Evolutionary conservation across 2,113 vertebrate species (phyloP), one percentile per base, ranked within the genome.

Genomic region (Vidua chalybeata): DNA sequence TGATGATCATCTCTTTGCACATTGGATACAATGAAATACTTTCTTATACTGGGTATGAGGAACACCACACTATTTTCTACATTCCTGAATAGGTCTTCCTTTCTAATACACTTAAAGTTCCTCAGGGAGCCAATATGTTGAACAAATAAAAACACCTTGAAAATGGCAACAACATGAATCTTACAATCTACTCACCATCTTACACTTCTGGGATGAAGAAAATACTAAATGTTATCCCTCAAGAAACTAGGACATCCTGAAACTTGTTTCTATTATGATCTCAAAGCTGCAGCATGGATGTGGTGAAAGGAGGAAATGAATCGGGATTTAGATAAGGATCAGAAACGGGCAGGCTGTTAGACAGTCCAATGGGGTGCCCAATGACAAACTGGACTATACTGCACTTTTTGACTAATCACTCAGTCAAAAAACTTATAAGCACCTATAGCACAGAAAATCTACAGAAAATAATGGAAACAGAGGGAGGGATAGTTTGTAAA

Each of bases 161-260:
- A 86, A 96, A 55, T 37, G 16, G 35, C n/a, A 19, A 59, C 46
- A 85, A 61, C 24, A 39, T 33, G 48, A 81, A 55, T 88, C 37
- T 86, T 67, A 71, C 5, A 74, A 86, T 26, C 27, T 81, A 48
- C 55, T 84, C 48, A 56, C 30, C 39, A 58, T 55, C 31, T 31
- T 77, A 59, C 56, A 51, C 15, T 63, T 83, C 35, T 63, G 22
- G n/a, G 37, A 63, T 45, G 52, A 88, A 46, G 41, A 89, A 81
- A 84, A 64, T 23, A 51, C 11, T 72, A 84, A 77, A 87, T 91
- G 89, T 66, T 94, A 76, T 68, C 61, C 20, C 21, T 75, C 20
- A 59, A 56, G 14, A 96, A 96, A 77, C 15, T 77, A 88, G 75
- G 46, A 45, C 61, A 84, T 41, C 14, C 33, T 80, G 54, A 93